These are phyloP conservation scores for Zootermopsis nevadensis DNA, from an alignment of 2,888 invertebrate genomes.

Conservation along the genomic window DNA sequence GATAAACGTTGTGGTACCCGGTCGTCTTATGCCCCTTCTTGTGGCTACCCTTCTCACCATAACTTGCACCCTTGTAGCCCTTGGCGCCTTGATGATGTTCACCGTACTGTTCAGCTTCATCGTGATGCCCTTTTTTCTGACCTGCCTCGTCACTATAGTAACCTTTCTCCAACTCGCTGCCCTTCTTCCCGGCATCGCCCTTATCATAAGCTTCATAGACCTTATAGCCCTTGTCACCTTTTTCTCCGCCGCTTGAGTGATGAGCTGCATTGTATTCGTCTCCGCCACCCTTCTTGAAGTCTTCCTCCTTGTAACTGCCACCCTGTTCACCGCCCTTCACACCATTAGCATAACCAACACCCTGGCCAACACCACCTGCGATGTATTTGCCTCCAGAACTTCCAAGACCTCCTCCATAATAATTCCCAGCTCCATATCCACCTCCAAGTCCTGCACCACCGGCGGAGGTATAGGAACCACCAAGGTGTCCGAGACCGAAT, in stretches of 20 bases:
- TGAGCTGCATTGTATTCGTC: conserved; percentile 75
- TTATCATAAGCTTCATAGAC: conserved; percentile 68
- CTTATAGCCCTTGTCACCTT: conserved; percentile 73
- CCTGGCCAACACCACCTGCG: conserved; percentile 28
- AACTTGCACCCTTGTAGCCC: conserved; percentile 69
- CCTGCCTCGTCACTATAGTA: conserved; percentile 68
- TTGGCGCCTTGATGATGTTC: conserved; percentile 68
- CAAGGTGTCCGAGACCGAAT: not conserved
- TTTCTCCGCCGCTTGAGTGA: conserved; percentile 74
- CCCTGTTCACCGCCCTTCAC: conserved; percentile 3
- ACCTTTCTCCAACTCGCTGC: conserved; percentile 67
- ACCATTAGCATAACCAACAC: conserved; percentile 26
- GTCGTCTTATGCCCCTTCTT: conserved; percentile 78
- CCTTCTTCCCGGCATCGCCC: conserved; percentile 69
- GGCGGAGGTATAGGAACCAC: not conserved
- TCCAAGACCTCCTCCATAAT: conserved; percentile 26
- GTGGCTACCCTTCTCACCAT: conserved; percentile 70
- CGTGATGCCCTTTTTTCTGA: conserved; percentile 67
- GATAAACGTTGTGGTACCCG: conserved; percentile 79
- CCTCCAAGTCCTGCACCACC: conserved; percentile 31
- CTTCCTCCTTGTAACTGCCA: conserved; percentile 59
- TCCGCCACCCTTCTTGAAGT: conserved; percentile 71
- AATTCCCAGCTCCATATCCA: conserved; percentile 39
- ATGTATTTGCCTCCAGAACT: conserved; percentile 36
- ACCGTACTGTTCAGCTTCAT: conserved; percentile 68